Evolutionary conservation across 2,113 vertebrate genomes (phyloP), one percentile per base, ranked within the genome.

Genomic region (Sinosuthora webbiana): DNA sequence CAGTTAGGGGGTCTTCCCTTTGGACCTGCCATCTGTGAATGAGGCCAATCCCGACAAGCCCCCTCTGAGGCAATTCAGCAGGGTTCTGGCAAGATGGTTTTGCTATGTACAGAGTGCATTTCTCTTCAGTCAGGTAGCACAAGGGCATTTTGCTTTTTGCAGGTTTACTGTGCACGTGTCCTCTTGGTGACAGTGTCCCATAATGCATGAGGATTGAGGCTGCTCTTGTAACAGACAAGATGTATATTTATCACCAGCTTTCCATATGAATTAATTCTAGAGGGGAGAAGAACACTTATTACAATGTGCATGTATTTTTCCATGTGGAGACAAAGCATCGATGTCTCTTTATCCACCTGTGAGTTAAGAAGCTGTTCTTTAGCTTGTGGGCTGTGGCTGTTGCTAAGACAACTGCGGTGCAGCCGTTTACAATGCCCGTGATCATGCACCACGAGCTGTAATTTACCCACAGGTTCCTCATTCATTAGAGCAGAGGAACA

Each of bases 401-500:
- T 97, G 96, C 96, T 96, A 97, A 67, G 97, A 96, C 97, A 96
- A 97, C 97, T 87, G 90, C 4, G 0, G 91, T 63, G 92, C 77
- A 83, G 74, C 60, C 69, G 37, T 89, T 90, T 65, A 28, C 60
- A 12, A 44, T 44, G 80, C 31, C 93, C 80, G 15, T 96, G 96
- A 94, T 89, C 87, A 42, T 37, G 87, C 79, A 91, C 84, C 70
- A 82, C 44, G 24, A 90, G 81, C 77, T 85, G 91, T 55, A 94
- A 97, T 97, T 91, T 97, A 77, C 74, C 84, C 81, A 73, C 82
- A 42, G 62, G 81, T 94, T 74, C 83, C 88, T 96, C 75, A 41
- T 88, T 88, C 81, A 49, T 69, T 33, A 62, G 78, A 91, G 55
- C 64, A 91, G 21, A 50, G 85, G 22, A 92, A 15, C 84, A 93